Base-by-base conservation (phyloP, 2,113 vertebrate species). In the Nyctereutes procyonoides region DNA sequence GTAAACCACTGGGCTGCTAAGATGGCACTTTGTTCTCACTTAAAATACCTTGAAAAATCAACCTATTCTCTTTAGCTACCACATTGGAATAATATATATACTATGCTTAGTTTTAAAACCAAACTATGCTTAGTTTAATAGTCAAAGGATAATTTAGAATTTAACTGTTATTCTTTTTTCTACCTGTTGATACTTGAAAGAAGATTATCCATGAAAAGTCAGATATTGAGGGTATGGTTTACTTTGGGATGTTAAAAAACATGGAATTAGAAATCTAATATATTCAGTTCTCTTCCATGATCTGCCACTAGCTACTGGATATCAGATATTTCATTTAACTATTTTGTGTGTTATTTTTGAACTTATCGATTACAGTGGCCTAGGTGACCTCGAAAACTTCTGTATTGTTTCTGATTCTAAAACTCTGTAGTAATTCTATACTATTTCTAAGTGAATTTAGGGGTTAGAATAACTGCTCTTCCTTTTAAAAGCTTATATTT, bases 111-210 rank as follows among this genome's bases (percentile, higher is more conserved):
- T 79, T 94, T 76, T 67, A 73, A 43, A 56, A 71, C 65, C 73
- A 55, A 65, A 26, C 4, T 73, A 28, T 53, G 26, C 13, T 84
- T 94, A 5, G 2, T 58, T 90, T 77, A 77, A 51, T 56, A 76
- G 15, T 63, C 43, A 63, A 95, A 84, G 26, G 32, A 67, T 74
- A 80, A 13, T 53, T 28, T 95, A 76, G 9, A 14, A 43, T 73
- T 80, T 81, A 67, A 74, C 43, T 63, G 84, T 35, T 77, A 65
- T 65, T 32, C 35, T 94, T 87, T 84, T 96, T 90, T 84, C 22
- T 19, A 83, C 62, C 26, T 65, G n/a, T 90, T 74, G 48, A 63
- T 56, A 71, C 8, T 58, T 91, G 1, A 74, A 67, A 24, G 30
- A 71, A 60, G 5, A n/a, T 80, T 88, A 88, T 80, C 28, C 32